Base-by-base conservation (phyloP, 2,113 vertebrate genomes). In the Carassius auratus region DNA sequence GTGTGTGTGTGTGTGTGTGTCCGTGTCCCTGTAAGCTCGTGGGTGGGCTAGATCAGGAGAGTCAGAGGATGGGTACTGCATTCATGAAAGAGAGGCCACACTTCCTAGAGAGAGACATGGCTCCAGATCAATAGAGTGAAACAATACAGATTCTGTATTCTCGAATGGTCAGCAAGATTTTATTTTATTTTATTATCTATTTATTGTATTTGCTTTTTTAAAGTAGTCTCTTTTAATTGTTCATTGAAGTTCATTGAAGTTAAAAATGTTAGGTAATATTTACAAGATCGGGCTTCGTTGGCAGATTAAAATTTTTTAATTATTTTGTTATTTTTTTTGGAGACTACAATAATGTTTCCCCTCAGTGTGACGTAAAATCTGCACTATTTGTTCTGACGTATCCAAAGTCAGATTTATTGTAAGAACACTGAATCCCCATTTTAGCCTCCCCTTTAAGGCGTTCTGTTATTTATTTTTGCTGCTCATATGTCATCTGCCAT, bases 401-500 rank as follows among this genome's bases (percentile, higher is more conserved):
- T 80, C 38, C 36, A 75, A 86, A 88, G 85, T 84, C 81, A 88
- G 85, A 87, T 89, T 89, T 89, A 87, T 87, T 59, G 55, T 87
- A 33, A 86, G 55, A 74, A 75, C 74, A 85, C 84, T 52, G 74
- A 85, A 83, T 81, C 75, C 73, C 81, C 33, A 75, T 75, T 89
- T 86, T 78, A 88, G 82, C 77, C 55, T n/a, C 19, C 69, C 84
- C 90, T 85, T 87, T 87, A 61, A 78, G 84, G 71, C 69, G 61
- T 76, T 69, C 30, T 83, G 84, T 75, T 82, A 85, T 86, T 87
- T 87, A 82, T 85, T 84, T 86, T 75, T 50, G 76, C 84, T 14
- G 52, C 74, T 79, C 84, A 83, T 89, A 79, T 86, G 84, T 86
- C 89, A 90, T 48, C 86, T 85, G 84, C 76, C 86, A 59, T 81